Base-by-base conservation (phyloP, 2,797 vertebrate species). In the Tokudaia tokunoshimensis region DNA sequence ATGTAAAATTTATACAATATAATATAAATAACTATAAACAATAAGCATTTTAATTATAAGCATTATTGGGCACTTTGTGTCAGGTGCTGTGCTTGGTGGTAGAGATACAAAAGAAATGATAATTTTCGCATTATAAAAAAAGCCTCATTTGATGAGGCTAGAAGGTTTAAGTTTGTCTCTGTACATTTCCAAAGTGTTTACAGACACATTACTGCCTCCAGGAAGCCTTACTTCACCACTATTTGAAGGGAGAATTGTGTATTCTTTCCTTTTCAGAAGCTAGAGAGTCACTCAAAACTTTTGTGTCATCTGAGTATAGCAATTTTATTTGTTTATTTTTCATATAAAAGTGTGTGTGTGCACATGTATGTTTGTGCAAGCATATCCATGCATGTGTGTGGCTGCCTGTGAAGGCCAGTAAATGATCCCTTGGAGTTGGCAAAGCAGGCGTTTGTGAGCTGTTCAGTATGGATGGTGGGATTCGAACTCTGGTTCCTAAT, bases 41-140 rank as follows among this genome's bases (percentile, higher is more conserved):
- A 72, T 72, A 72, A 72, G 17, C 67, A 72, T 37, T 37, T 72
- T 37, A 37, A 72, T 72, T 82, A 41, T 13, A 92, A 81, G 81
- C 31, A 50, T 88, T 95, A 57, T 70, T 59, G 74, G 92, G 12
- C 15, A 78, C 0, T 80, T 5, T 15, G 44, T 91, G 15, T 50
- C 1, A 0, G 29, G 74, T 34, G 10, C 63, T 91, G 13, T 88
- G 20, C 11, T 63, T 82, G 67, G 61, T 85, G 20, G 14, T 47
- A 20, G 59, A 95, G 19, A 82, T 59, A 61, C 15, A 85, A 84
- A 75, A 74, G 52, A 19, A 88, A 3, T 26, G 44, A 81, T 74
- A 11, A 59, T 87, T 92, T 92, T 91, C 34, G 91, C 47, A n/a
- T 74, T 86, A 11, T 85, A 59, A 92, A 47, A 41, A 50, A 52